Evolutionary conservation across 2,888 invertebrate species (phyloP).

Genomic region (Siphlonurus alternatus): DNA sequence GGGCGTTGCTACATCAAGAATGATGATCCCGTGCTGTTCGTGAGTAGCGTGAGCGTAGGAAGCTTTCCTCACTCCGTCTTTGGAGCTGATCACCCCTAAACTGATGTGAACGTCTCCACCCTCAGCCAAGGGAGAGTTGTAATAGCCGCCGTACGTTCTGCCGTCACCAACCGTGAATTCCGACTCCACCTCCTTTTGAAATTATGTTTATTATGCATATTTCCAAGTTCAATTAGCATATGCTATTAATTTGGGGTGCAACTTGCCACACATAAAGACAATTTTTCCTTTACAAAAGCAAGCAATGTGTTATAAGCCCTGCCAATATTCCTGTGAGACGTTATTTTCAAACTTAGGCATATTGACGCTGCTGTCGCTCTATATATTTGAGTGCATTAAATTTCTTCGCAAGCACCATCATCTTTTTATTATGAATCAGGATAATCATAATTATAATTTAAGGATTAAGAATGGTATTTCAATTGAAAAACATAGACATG

Average conservation of each 20-base stretch:
- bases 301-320: no score
- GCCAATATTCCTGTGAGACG: no score
- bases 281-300: background rate
- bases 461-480: no score
- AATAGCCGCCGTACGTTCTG: slow-evolving; percentile 50
- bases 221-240: background rate
- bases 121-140: slow-evolving; percentile 53
- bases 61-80: slow-evolving; percentile 43
- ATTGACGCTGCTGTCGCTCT: no score
- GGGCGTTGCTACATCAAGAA: slow-evolving; percentile 27
- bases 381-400: no score
- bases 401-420: no score
- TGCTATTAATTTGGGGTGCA: no score
- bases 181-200: slow-evolving; percentile 34
- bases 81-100: slow-evolving; percentile 50
- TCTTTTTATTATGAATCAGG: no score
- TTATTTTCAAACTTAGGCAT: no score
- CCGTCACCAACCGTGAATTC: slow-evolving; percentile 65
- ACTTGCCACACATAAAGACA: background rate
- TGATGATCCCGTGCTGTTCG: slow-evolving; percentile 29
- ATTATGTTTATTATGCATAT: background rate
- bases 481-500: no score
- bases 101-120: slow-evolving; percentile 47
- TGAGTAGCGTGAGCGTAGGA: slow-evolving; percentile 42
- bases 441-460: no score